A percentile compares a stretch with the other conserved stretches of the same genome.
These are phyloP conservation scores for Crocidura indochinensis DNA, from an alignment of 2,797 vertebrate species.

Conservation along the genomic window DNA sequence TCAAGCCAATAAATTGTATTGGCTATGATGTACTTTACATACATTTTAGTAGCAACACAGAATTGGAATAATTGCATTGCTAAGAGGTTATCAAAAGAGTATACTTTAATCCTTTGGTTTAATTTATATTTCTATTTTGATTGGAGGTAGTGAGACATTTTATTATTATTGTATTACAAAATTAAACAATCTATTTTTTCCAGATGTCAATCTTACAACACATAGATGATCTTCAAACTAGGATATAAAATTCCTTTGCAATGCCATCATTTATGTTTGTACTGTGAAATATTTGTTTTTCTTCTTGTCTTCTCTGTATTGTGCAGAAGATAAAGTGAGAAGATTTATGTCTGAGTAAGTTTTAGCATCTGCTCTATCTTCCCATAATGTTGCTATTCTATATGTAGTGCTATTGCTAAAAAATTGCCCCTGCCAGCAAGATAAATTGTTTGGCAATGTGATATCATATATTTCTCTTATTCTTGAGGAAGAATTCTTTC, in stretches of 20 bases:
- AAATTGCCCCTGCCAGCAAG: constrained; percentile 71
- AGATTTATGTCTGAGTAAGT: constrained; percentile 76
- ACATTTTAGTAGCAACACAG: constrained; percentile 10
- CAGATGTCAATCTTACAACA: constrained; percentile 28
- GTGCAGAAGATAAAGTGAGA: constrained; percentile 58
- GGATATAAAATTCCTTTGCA: constrained; percentile 45
- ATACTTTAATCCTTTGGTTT: background rate
- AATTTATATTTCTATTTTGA: background rate
- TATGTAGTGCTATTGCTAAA: constrained; percentile 57
- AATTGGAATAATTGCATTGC: constrained; percentile 27
- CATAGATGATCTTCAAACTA: constrained; percentile 37
- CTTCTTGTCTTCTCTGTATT: constrained; percentile 61
- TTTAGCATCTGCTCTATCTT: constrained; percentile 70
- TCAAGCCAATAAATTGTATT: background rate
- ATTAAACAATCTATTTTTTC: constrained; percentile 43
- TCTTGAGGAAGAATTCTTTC: constrained; percentile 56
- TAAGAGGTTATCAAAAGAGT: constrained; percentile 13
- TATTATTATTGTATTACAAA: constrained; percentile 55
- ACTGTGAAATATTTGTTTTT: constrained; percentile 61
- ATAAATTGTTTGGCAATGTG: constrained; percentile 71
- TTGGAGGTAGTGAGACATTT: background rate
- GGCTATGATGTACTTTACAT: background rate
- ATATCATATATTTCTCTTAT: constrained; percentile 69
- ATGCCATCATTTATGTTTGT: constrained; percentile 33
- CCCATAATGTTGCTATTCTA: constrained; percentile 55